These are phyloP conservation scores for Taxidea taxus DNA, from an alignment of 2,113 vertebrate genomes.

Conservation along the genomic window DNA sequence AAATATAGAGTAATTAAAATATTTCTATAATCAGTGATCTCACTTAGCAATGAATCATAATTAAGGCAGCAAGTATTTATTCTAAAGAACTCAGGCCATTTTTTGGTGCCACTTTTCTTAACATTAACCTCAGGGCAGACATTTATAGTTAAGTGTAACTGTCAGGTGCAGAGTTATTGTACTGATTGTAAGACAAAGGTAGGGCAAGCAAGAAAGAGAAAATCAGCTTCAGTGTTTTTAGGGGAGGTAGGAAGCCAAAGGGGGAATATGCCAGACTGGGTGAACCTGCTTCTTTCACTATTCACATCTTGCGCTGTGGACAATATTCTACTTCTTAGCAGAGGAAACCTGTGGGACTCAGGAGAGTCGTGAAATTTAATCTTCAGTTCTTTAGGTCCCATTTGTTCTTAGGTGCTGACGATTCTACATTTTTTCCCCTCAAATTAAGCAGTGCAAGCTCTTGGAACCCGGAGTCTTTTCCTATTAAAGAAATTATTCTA, in stretches of 20 bases:
- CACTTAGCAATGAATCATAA: background rate
- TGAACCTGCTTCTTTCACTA: background rate
- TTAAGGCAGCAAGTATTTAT: background rate
- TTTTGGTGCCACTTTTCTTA: background rate
- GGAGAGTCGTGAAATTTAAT: background rate
- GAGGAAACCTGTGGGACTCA: background rate
- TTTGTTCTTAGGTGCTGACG: background rate
- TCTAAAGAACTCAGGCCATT: background rate
- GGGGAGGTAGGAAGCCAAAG: background rate
- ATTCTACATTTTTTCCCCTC: background rate
- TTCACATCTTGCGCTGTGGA: background rate
- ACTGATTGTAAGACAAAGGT: background rate
- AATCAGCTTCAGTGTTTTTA: background rate
- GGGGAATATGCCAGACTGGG: no score
- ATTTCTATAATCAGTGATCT: background rate
- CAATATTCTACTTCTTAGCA: background rate
- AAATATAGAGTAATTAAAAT: background rate
- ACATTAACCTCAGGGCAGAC: background rate
- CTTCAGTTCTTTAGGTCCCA: background rate
- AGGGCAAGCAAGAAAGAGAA: background rate
- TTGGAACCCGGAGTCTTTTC: background rate
- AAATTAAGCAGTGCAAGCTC: background rate
- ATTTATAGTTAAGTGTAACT: background rate
- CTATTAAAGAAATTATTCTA: background rate
- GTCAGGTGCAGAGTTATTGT: background rate